Evolutionary conservation across 2,113 vertebrate species (phyloP).

Genomic region (Irena cyanogastra): DNA sequence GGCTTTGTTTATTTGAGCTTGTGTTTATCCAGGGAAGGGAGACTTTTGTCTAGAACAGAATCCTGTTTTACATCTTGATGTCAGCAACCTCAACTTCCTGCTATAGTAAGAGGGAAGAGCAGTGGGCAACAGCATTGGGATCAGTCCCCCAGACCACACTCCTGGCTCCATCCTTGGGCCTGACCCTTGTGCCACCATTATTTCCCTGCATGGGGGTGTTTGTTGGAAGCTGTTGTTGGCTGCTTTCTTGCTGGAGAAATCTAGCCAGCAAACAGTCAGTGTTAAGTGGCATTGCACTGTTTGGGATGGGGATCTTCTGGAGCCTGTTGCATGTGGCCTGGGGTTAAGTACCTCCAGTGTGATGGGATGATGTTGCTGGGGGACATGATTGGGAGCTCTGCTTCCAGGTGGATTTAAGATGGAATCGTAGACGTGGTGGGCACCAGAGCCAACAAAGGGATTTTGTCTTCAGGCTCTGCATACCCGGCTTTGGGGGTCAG

Average conservation of each 20-base stretch:
- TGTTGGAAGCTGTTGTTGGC: neutral
- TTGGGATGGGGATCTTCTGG: neutral
- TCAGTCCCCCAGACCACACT: neutral
- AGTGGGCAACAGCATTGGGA: fast-evolving
- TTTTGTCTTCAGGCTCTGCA: neutral
- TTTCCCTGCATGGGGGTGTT: neutral
- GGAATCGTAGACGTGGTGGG: fast-evolving
- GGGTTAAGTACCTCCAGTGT: neutral
- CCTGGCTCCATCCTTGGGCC: neutral
- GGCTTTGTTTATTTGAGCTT: neutral
- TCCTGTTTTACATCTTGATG: neutral
- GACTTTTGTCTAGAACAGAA: neutral
- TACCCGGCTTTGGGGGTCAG: neutral
- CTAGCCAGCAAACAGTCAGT: neutral
- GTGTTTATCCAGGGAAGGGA: neutral
- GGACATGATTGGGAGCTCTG: neutral
- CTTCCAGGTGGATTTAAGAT: neutral
- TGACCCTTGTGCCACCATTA: neutral
- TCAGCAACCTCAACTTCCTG: neutral
- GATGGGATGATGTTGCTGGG: neutral
- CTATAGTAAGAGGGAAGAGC: neutral
- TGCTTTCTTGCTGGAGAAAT: neutral
- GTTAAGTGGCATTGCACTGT: neutral
- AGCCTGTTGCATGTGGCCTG: fast-evolving
- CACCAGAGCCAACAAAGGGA: neutral